These are phyloP conservation scores for Celastrina argiolus DNA, from an alignment of 2,888 invertebrate species.

Conservation along the genomic window DNA sequence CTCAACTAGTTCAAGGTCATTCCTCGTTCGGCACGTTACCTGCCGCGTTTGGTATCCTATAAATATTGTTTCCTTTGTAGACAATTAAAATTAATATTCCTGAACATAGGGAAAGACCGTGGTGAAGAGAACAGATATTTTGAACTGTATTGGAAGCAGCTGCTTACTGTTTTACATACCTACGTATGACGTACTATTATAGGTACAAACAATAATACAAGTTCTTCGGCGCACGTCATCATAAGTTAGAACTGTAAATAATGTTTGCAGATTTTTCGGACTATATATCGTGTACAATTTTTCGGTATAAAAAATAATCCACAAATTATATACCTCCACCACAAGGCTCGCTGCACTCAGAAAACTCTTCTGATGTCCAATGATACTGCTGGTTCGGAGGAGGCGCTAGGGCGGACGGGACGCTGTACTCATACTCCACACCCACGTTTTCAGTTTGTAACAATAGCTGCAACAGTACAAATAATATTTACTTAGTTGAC, in stretches of 20 bases:
- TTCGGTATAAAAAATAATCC: neutral
- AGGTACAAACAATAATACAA: too few relatives aligned
- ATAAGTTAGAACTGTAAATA: too few relatives aligned
- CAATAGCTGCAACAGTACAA: slow-evolving; percentile 78
- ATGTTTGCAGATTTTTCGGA: too few relatives aligned
- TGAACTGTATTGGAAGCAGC: neutral
- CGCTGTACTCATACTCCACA: slow-evolving; percentile 92
- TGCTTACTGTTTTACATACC: too few relatives aligned
- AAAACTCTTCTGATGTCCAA: slow-evolving; percentile 87
- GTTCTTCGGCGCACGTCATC: too few relatives aligned
- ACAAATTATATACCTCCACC: slow-evolving; percentile 84
- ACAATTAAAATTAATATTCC: neutral
- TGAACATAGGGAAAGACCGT: neutral
- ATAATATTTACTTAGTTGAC: neutral
- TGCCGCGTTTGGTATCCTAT: slow-evolving; percentile 85
- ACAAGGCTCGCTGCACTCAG: slow-evolving; percentile 90
- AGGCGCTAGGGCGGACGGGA: slow-evolving; percentile 84
- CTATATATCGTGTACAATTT: too few relatives aligned
- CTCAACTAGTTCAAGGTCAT: slow-evolving; percentile 84
- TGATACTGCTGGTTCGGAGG: slow-evolving; percentile 85
- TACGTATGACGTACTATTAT: too few relatives aligned
- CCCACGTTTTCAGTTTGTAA: slow-evolving; percentile 90
- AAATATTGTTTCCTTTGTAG: neutral
- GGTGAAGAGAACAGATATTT: neutral
- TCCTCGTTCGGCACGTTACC: slow-evolving; percentile 88